Evolutionary conservation across 2,888 invertebrate genomes (phyloP).

Genomic region (Crematogaster levior): DNA sequence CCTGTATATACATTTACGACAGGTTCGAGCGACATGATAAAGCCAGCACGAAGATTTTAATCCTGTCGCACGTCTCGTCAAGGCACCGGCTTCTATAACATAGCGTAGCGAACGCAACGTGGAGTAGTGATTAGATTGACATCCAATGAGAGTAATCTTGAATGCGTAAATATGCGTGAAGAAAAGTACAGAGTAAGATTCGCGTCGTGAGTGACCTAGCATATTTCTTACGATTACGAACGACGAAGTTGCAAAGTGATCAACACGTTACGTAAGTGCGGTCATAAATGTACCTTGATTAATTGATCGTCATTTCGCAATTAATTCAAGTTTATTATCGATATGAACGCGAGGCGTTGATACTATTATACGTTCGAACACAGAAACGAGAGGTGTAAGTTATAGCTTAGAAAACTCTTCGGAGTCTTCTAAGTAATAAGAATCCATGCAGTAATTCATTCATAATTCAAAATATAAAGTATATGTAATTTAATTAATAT

Average conservation of each 20-base stretch:
- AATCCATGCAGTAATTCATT: not conserved
- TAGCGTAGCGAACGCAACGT: slow-evolving; percentile 31
- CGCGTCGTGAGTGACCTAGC: slow-evolving; percentile 28
- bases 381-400: not conserved
- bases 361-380: not conserved
- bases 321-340: slow-evolving; percentile 35
- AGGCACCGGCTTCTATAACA: not conserved
- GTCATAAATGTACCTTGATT: slow-evolving; percentile 26
- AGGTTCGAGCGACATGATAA: slow-evolving; percentile 16
- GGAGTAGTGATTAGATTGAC: slow-evolving; percentile 56
- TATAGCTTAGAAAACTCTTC: not conserved
- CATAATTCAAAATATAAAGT: not conserved
- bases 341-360: not conserved
- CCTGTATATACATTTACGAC: slow-evolving; percentile 7
- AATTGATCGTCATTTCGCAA: slow-evolving; percentile 23
- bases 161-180: slow-evolving; percentile 8
- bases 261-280: slow-evolving; percentile 26
- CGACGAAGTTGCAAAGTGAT: slow-evolving; percentile 49
- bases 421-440: not conserved
- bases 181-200: slow-evolving; percentile 42
- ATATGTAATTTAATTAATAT: not conserved
- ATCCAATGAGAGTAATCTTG: slow-evolving; percentile 57
- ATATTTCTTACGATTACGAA: slow-evolving; percentile 59
- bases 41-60: slow-evolving; percentile 45
- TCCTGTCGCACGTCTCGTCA: slow-evolving; percentile 33